Percentiles rank a stretch among this genome's conserved stretches.
Conservation (phyloP, 2,888 invertebrate species). For the Spialia ferax region DNA sequence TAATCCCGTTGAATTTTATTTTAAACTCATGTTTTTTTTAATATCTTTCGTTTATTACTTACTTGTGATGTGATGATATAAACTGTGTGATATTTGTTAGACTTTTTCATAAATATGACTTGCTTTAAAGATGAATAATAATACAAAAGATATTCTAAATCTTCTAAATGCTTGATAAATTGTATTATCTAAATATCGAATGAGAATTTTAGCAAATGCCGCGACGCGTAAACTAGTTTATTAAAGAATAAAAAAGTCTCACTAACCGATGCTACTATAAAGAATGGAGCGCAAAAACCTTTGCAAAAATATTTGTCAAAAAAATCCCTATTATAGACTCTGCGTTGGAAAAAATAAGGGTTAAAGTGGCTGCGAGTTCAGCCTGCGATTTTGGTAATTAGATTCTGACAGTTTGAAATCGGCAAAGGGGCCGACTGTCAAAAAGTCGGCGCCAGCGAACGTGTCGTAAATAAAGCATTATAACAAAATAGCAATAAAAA, state of each 20-base stretch:
- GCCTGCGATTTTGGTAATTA: conserved; percentile 71
- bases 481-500: conserved; percentile 61
- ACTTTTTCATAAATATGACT: too few relatives aligned
- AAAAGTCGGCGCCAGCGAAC: conserved; percentile 78
- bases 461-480: conserved; percentile 75
- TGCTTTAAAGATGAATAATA: neutral
- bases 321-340: conserved; percentile 45
- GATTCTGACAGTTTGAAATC: conserved; percentile 82
- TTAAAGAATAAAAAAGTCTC: conserved; percentile 53
- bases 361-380: conserved; percentile 36
- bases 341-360: conserved; percentile 35
- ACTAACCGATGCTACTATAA: conserved; percentile 71
- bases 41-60: too few relatives aligned
- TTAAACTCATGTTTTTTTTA: too few relatives aligned
- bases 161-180: conserved; percentile 16
- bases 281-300: conserved; percentile 75
- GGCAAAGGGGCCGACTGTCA: conserved; percentile 83
- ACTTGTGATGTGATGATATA: too few relatives aligned
- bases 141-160: conserved; percentile 12
- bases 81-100: too few relatives aligned
- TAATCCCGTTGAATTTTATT: too few relatives aligned
- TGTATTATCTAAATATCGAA: conserved; percentile 13
- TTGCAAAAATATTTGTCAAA: conserved; percentile 49
- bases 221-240: conserved; percentile 42
- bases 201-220: conserved; percentile 34